These are phyloP conservation scores for Xyrichtys novacula DNA, from an alignment of 2,797 vertebrate species.

Conservation along the genomic window DNA sequence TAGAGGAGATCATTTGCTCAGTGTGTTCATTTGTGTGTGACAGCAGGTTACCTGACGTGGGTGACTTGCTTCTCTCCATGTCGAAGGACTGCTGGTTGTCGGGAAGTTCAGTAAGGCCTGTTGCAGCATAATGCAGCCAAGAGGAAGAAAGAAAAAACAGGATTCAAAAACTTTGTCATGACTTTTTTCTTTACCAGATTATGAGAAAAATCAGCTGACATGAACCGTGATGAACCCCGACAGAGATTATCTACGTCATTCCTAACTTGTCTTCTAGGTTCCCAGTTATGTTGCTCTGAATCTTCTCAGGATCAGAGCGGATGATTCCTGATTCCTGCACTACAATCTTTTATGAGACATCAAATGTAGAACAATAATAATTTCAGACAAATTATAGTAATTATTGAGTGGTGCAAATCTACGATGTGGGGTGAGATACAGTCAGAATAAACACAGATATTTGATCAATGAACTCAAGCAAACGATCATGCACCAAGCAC, in stretches of 20 bases:
- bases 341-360: conserved; percentile 36
- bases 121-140: conserved; percentile 51
- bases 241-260: conserved; percentile 3
- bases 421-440: conserved; percentile 38
- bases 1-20: not conserved
- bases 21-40: conserved; percentile 30
- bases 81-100: conserved; percentile 95
- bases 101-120: conserved; percentile 96
- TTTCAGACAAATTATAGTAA: not conserved
- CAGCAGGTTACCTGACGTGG: conserved; percentile 93
- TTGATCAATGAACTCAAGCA: conserved; percentile 10
- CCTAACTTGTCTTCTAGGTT: not conserved
- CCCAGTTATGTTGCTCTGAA: conserved; percentile 4
- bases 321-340: conserved; percentile 74
- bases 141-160: conserved; percentile 45
- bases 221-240: conserved; percentile 62
- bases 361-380: conserved; percentile 11
- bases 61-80: conserved; percentile 97
- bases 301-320: conserved; percentile 44
- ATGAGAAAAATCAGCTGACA: conserved; percentile 10
- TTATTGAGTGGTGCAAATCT: conserved; percentile 72
- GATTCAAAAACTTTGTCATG: conserved; percentile 38
- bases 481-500: conserved; percentile 63
- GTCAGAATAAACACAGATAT: conserved; percentile 45
- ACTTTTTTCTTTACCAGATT: conserved; percentile 30